Evolutionary conservation across 2,888 invertebrate species (phyloP).

Genomic region (Alviniconcha strummeri): DNA sequence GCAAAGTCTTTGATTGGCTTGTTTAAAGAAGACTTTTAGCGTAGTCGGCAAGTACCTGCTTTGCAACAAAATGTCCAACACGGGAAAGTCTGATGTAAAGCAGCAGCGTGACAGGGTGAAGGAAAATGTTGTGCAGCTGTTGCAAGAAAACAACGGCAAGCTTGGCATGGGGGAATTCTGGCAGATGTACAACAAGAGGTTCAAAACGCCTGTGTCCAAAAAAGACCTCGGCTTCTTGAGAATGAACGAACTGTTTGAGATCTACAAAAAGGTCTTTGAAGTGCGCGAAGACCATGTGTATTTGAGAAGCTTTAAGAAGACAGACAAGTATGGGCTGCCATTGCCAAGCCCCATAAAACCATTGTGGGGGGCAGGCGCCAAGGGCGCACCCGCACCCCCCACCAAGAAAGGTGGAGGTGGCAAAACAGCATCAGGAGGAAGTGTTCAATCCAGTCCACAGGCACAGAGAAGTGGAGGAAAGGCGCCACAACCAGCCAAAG

Average conservation of each 20-base stretch:
- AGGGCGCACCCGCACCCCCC: background rate
- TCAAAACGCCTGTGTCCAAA: background rate
- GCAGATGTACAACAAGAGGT: background rate
- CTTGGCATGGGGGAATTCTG: background rate
- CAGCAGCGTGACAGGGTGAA: too few species aligned
- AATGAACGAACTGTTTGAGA: conserved; percentile 3
- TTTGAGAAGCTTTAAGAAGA: background rate
- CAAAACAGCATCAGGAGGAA: background rate
- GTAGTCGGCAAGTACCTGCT: too few species aligned
- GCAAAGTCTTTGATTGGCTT: too few species aligned
- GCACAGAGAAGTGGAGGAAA: background rate
- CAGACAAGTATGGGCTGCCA: conserved; percentile 5
- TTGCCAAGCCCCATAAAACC: conserved; percentile 4
- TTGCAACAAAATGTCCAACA: too few species aligned
- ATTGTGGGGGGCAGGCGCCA: conserved; percentile 1
- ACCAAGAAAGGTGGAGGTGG: too few species aligned
- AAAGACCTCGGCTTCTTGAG: background rate
- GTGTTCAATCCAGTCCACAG: background rate
- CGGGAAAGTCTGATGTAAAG: too few species aligned
- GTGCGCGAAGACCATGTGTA: background rate
- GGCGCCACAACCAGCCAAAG: background rate
- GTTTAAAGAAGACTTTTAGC: too few species aligned
- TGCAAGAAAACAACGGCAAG: background rate
- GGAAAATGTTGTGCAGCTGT: background rate
- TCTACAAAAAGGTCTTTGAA: background rate